phyloP scores from a whole-genome alignment of 2,888 invertebrate genomes.

The Epistrophella euchroma region DNA sequence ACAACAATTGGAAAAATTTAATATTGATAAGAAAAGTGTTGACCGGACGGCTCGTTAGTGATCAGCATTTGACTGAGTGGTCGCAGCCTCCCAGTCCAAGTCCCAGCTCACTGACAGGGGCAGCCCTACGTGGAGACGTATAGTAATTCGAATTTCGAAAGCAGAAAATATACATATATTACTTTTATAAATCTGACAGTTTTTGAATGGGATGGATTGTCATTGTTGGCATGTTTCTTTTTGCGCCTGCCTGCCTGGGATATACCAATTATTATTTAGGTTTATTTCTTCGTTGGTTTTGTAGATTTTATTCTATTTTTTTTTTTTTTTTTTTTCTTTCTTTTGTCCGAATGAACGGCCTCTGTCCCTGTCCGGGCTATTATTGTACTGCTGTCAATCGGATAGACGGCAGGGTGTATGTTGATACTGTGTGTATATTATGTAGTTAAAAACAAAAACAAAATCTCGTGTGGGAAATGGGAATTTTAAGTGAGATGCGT shows the following conservation, averaged over 20 bases:
- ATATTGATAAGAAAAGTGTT: constrained; percentile 68
- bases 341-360: constrained; percentile 53
- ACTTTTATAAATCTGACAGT: constrained; percentile 19
- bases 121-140: background rate
- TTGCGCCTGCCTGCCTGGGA: constrained; percentile 42
- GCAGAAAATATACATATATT: background rate
- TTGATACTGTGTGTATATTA: constrained; percentile 42
- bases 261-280: constrained; percentile 45
- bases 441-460: constrained; percentile 32
- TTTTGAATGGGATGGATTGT: constrained; percentile 33
- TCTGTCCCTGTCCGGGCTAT: constrained; percentile 65
- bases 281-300: constrained; percentile 34
- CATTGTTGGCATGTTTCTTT: constrained; percentile 19
- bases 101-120: background rate
- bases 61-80: constrained; percentile 71
- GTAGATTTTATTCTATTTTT: constrained; percentile 27
- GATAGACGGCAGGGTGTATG: constrained; percentile 39
- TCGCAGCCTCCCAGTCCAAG: constrained; percentile 11
- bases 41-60: constrained; percentile 58
- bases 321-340: constrained; percentile 25
- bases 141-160: background rate
- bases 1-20: constrained; percentile 25
- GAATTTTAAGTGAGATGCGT: constrained; percentile 57
- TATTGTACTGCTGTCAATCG: constrained; percentile 70
- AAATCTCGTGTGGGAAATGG: constrained; percentile 44